These are phyloP conservation scores for Andrena hattorfiana DNA, from an alignment of 2,888 invertebrate species.

Conservation along the genomic window DNA sequence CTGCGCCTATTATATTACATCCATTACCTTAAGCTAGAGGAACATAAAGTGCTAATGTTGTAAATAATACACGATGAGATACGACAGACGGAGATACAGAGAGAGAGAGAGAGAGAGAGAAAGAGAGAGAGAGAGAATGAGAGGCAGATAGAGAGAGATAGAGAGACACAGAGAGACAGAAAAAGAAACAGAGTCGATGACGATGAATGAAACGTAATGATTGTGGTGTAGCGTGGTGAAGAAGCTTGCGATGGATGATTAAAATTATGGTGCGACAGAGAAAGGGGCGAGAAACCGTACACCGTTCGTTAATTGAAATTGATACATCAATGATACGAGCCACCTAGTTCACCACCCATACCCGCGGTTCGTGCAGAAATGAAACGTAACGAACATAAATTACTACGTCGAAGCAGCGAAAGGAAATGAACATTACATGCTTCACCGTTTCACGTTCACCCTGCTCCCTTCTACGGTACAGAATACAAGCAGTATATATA, in stretches of 20 bases:
- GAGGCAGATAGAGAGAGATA: slow-evolving; percentile 24
- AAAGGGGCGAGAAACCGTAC: slow-evolving; percentile 12
- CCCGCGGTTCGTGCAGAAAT: slow-evolving; percentile 41
- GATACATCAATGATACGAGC: slow-evolving; percentile 2
- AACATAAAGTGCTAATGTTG: slow-evolving; percentile 60
- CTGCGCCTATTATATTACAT: slow-evolving; percentile 79
- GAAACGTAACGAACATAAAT: slow-evolving; percentile 50
- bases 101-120: not conserved
- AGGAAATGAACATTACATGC: slow-evolving; percentile 51
- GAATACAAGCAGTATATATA: slow-evolving; percentile 42
- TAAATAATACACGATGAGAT: slow-evolving; percentile 51
- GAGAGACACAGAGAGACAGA: slow-evolving; percentile 27
- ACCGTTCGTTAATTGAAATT: no score
- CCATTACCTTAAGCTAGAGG: slow-evolving; percentile 79
- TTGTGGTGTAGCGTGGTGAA: slow-evolving; percentile 50
- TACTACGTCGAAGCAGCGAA: slow-evolving; percentile 56
- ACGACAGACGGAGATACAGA: slow-evolving; percentile 7
- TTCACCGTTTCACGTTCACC: slow-evolving; percentile 30
- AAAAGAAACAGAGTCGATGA: slow-evolving; percentile 8
- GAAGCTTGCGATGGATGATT: slow-evolving; percentile 49
- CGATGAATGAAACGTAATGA: slow-evolving; percentile 14
- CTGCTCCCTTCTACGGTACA: slow-evolving; percentile 32
- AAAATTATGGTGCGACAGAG: slow-evolving; percentile 16
- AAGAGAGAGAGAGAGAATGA: slow-evolving; percentile 14
- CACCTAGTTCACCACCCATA: slow-evolving; percentile 13